A percentile compares a stretch with the other conserved stretches of the same genome.
These are phyloP conservation scores for Progne subis DNA, from an alignment of 2,113 vertebrate species.

Conservation along the genomic window DNA sequence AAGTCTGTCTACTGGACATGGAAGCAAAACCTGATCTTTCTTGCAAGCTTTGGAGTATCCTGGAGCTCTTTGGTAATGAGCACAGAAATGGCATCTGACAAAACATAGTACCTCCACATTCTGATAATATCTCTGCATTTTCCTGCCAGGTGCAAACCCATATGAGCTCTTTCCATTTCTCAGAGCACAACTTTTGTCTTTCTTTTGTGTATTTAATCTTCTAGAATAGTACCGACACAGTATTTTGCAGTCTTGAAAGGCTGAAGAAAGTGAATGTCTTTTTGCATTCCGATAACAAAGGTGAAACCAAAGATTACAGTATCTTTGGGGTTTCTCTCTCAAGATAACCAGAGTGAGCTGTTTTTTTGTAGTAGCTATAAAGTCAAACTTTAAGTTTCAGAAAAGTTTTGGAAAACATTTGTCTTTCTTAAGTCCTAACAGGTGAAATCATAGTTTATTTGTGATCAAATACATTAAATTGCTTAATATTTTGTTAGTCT, in stretches of 20 bases:
- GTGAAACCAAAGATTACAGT: neutral
- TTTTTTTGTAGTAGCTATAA: neutral
- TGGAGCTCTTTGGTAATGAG: neutral
- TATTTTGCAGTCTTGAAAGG: slow-evolving; percentile 1
- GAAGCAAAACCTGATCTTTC: neutral
- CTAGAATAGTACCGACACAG: neutral
- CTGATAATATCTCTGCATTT: neutral
- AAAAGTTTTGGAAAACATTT: neutral
- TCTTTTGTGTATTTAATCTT: slow-evolving; percentile 15
- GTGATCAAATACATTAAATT: neutral
- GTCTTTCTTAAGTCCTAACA: neutral
- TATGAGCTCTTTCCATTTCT: neutral
- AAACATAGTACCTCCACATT: slow-evolving; percentile 9
- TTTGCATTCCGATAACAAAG: neutral
- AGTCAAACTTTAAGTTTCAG: neutral
- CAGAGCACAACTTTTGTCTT: neutral
- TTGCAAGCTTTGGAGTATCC: neutral
- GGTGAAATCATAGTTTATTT: neutral
- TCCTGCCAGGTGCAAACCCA: slow-evolving; percentile 56
- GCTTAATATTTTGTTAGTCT: neutral
- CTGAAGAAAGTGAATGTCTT: neutral
- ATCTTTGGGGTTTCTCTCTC: neutral
- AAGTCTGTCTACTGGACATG: neutral
- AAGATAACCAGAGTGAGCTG: neutral
- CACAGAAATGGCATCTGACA: slow-evolving; percentile 27